Percentiles rank a stretch among this genome's conserved stretches.
Evolutionary conservation across 2,888 invertebrate species (phyloP).

Genomic region (Cheilosia urbana): DNA sequence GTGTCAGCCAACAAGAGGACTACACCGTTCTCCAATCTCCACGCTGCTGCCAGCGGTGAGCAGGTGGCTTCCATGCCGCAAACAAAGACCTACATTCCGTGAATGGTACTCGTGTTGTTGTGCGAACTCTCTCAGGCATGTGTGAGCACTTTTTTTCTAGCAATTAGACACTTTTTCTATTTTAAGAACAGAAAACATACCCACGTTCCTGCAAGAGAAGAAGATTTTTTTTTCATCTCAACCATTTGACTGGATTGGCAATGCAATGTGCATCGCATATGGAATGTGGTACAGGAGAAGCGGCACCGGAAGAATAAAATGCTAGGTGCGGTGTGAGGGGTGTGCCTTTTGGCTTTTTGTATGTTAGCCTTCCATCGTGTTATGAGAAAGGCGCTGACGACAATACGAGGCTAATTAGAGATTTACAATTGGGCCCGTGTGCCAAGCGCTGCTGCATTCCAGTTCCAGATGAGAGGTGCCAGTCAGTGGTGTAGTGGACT

Average conservation of each 20-base stretch:
- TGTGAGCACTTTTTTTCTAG: conserved; percentile 44
- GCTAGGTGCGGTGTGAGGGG: background rate
- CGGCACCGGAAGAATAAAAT: background rate
- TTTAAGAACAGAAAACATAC: conserved; percentile 34
- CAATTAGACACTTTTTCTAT: conserved; percentile 69
- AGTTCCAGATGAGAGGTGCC: conserved; percentile 6
- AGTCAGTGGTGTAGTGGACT: conserved; percentile 26
- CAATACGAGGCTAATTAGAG: conserved; percentile 60
- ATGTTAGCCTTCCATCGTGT: conserved; percentile 5
- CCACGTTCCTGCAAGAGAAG: background rate
- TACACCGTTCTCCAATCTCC: conserved; percentile 15
- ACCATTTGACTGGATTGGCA: conserved; percentile 43
- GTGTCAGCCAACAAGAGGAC: conserved; percentile 63
- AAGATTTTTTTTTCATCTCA: conserved; percentile 2
- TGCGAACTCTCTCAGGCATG: conserved; percentile 39
- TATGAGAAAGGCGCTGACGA: conserved; percentile 34
- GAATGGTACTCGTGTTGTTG: background rate
- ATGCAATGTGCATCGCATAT: conserved; percentile 29
- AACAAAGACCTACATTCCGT: conserved; percentile 35
- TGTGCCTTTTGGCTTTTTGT: background rate
- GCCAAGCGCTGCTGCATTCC: background rate
- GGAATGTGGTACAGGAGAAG: conserved; percentile 31
- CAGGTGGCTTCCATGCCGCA: conserved; percentile 21
- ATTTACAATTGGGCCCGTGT: conserved; percentile 23
- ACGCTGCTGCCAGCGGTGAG: conserved; percentile 1